Base-by-base conservation (phyloP, 2,797 vertebrate genomes). In the Sebastes elongatus region DNA sequence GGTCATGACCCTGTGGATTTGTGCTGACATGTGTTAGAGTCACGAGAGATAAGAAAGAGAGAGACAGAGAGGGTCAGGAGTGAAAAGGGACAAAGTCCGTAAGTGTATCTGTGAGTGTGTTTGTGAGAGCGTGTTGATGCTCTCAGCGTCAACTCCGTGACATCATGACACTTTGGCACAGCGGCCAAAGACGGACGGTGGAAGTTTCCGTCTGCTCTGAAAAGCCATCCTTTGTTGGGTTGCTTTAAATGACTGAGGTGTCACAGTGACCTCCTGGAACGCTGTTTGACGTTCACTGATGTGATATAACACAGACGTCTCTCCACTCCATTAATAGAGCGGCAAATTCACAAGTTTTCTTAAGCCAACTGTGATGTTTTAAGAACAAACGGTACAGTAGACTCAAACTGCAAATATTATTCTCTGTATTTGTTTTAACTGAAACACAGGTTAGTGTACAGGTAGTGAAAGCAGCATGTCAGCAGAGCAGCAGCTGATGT, bases 151-250 rank as follows among this genome's bases (percentile, higher is more conserved):
- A 38, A 49, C 53, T 74, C 28, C 16, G 11, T 71, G 53, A 85
- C 74, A 76, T 70, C 20, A 14, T 69, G 56, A 85, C 76, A 76
- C 74, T 49, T 64, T 57, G 28, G 18, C 33, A 53, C 28, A 3
- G 4, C 1, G 10, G 52, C 55, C 25, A 42, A 60, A 62, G 33
- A 59, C n/a, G n/a, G 35, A 61, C 63, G 23, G 76, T 16, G 46
- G 60, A 85, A 81, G 75, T 88, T 87, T 92, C 89, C 86, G 85
- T 59, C 72, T 76, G 71, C 78, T 69, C 61, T 74, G 74, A 57
- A 81, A 82, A 78, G 23, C 65, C 69, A 63, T 79, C 65, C 49
- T 80, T 78, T 85, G 66, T 86, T 69, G 23, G 68, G 52, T 28
- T 63, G 71, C 73, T 81, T 81, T 70, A 80, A 18, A 67, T 69